Base-by-base conservation (phyloP, 2,888 invertebrate genomes). In the Atethmia centrago region DNA sequence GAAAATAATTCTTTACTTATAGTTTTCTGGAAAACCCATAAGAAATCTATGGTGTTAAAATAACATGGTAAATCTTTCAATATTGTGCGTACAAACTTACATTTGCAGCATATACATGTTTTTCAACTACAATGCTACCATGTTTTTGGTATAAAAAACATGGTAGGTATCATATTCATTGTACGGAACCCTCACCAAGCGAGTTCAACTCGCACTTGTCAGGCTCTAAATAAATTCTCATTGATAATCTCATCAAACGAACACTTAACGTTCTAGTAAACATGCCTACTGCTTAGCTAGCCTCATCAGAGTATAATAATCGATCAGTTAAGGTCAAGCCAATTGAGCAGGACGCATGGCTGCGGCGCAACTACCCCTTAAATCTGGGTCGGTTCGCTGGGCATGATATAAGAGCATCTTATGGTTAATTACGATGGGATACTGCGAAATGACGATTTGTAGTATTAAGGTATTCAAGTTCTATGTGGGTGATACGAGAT, bases 221-320 rank as follows among this genome's bases (percentile, higher is more conserved):
- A 7, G n/a, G 2, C 19, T 25, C 19, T 12, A 1, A 62, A 36
- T 16, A 1, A 25, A 59, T 9, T 28, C 8, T 42, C 4, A 14
- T 40, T 9, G 8, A 42, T 21, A 40, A 40, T 40, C 25, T 42
- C 21, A 28, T 21, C 14, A 66, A 40, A 42, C 28, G 16, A 28
- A 28, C 2, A 42, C 8, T 40, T 25, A 49, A 36, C 47, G 19
- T 36, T 40, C 42, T 49, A 74, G 16, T 36, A 25, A 56, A 3
- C 31, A 45, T 49, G 21, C 19, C 14, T 16, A 31, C 45, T 21
- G 28, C 40, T 69, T 53, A 70, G 56, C 31, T 71, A n/a, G 25
- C 45, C 19, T 42, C 36, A 66, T 63, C 55, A 68, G 74, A 70
- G 79, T 74, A 69, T 70, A 62, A 64, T 77, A 77, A 80, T 83